These are phyloP conservation scores for Drosophila differens DNA, from an alignment of 2,888 invertebrate species.

Conservation along the genomic window DNA sequence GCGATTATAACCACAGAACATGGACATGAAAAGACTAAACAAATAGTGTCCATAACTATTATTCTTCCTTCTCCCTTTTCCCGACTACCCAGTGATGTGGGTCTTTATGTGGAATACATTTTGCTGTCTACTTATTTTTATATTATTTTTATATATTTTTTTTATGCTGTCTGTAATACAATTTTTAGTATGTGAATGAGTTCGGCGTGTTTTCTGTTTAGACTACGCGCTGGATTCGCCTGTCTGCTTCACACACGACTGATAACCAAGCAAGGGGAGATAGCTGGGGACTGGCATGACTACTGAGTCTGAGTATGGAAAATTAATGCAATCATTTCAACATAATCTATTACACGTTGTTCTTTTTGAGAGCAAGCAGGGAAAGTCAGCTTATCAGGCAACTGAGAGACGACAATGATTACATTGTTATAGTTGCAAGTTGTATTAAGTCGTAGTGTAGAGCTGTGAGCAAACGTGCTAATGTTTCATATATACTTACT, in stretches of 20 bases:
- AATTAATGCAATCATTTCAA: conserved; percentile 55
- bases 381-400: neutral
- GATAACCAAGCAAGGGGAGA: conserved; percentile 30
- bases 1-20: conserved; percentile 19
- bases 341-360: conserved; percentile 35
- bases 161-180: conserved; percentile 8
- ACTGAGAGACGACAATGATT: conserved; percentile 4
- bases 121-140: conserved; percentile 3
- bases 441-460: neutral
- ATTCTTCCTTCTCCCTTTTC: neutral
- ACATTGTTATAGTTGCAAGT: conserved; percentile 7
- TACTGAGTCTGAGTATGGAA: conserved; percentile 25
- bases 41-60: conserved; percentile 32
- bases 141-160: neutral
- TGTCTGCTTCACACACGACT: conserved; percentile 23
- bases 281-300: neutral
- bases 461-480: conserved; percentile 5
- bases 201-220: conserved; percentile 13
- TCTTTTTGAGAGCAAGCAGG: conserved; percentile 23
- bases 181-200: conserved; percentile 3
- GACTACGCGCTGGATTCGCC: conserved; percentile 4
- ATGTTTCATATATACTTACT: neutral
- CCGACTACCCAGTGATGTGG: conserved; percentile 2
- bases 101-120: conserved; percentile 10
- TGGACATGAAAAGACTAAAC: conserved; percentile 36